phyloP scores from a whole-genome alignment of 1,140 invertebrate genomes.

The Spodoptera litura region DNA sequence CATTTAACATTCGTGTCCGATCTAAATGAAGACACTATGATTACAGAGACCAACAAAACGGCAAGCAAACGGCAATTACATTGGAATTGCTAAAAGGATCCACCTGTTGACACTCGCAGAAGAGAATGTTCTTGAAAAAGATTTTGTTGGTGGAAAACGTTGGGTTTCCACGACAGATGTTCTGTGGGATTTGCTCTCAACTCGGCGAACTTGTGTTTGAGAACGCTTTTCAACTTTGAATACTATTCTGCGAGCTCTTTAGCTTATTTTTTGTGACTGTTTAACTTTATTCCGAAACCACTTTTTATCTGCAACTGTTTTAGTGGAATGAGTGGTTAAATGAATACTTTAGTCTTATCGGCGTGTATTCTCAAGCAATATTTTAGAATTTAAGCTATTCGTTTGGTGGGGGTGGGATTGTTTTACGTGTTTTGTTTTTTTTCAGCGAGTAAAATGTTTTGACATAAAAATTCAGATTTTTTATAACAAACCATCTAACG shows the following conservation, averaged over 20 bases:
- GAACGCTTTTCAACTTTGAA: slow-evolving; percentile 58
- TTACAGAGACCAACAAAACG: slow-evolving; percentile 59
- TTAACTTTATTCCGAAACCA: slow-evolving; percentile 28
- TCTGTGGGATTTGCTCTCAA: slow-evolving; percentile 71
- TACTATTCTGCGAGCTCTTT: slow-evolving; percentile 59
- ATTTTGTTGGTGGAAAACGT: slow-evolving; percentile 78
- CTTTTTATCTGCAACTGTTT: slow-evolving; percentile 12
- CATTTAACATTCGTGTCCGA: slow-evolving; percentile 23
- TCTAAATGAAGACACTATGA: slow-evolving; percentile 50
- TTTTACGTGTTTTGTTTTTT: not conserved
- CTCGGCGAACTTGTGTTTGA: slow-evolving; percentile 69
- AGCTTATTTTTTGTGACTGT: slow-evolving; percentile 51
- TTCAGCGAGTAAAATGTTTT: not conserved
- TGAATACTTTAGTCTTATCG: slow-evolving; percentile 10
- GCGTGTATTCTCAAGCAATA: slow-evolving; percentile 80
- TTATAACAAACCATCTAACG: too few relatives aligned
- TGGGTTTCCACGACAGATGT: slow-evolving; percentile 73
- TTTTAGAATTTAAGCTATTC: slow-evolving; percentile 44
- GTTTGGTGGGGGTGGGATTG: not conserved
- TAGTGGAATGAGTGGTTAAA: not conserved
- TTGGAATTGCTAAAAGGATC: slow-evolving; percentile 76
- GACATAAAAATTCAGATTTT: not conserved
- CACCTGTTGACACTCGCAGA: slow-evolving; percentile 77
- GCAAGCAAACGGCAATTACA: slow-evolving; percentile 72
- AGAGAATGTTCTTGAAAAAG: slow-evolving; percentile 76